Conservation (phyloP, 2,797 vertebrate species). For the Hafferia zeledoni region DNA sequence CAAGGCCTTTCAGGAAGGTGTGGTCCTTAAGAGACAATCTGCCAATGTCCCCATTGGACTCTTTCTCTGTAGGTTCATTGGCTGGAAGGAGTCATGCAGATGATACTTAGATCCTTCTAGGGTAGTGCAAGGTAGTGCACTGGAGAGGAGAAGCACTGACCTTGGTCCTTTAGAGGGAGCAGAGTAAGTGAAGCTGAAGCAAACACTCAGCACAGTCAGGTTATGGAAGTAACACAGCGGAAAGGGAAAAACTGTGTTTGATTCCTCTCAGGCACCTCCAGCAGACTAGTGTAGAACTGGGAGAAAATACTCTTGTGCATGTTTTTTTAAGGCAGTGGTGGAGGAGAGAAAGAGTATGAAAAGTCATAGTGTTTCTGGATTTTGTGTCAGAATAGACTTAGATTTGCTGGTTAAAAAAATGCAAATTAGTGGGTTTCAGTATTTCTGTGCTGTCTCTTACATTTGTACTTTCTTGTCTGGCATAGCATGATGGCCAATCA, state of each 20-base stretch:
- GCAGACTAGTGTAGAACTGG: background rate
- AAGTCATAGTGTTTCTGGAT: background rate
- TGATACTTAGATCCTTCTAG: background rate
- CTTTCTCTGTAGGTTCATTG: background rate
- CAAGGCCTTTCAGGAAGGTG: background rate
- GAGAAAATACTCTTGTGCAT: background rate
- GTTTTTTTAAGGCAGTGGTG: background rate
- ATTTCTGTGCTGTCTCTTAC: background rate
- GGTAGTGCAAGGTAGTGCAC: background rate
- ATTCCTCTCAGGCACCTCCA: background rate
- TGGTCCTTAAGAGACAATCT: background rate
- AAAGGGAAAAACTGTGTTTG: background rate
- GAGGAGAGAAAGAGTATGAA: background rate
- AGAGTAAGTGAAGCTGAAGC: background rate
- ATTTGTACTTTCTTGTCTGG: background rate
- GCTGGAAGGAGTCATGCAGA: background rate
- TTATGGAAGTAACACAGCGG: accelerated
- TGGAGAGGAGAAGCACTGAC: background rate
- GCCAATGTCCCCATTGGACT: background rate
- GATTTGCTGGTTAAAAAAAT: background rate
- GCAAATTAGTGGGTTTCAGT: background rate
- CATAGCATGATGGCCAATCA: background rate
- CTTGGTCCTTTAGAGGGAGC: background rate
- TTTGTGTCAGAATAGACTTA: background rate
- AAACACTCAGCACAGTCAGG: background rate